Conservation (phyloP, 2,888 invertebrate species). For the Tricholauxania praeusta region DNA sequence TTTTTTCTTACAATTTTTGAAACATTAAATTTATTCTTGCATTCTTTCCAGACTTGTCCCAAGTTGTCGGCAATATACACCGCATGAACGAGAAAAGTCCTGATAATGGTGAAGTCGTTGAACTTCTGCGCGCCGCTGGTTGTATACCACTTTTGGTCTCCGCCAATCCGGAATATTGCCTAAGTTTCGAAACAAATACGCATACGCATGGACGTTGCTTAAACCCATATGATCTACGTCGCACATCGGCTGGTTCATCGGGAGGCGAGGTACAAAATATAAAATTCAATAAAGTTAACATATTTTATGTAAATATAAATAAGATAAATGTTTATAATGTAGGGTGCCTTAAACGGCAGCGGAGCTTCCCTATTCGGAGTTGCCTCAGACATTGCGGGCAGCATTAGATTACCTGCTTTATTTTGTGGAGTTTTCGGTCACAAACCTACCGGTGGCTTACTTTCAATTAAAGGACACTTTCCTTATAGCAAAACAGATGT, state of each 20-base stretch:
- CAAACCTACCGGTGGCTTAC: constrained; percentile 81
- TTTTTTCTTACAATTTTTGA: no score
- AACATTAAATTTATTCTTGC: background rate
- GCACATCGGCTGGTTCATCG: constrained; percentile 89
- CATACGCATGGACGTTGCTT: constrained; percentile 81
- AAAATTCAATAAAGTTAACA: background rate
- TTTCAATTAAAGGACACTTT: constrained; percentile 73
- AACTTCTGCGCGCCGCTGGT: constrained; percentile 76
- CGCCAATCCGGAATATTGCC: constrained; percentile 89
- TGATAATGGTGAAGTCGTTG: constrained; percentile 78
- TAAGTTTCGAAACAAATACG: constrained; percentile 89
- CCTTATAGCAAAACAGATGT: constrained; percentile 70
- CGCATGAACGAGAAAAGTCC: constrained; percentile 70
- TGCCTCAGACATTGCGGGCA: constrained; percentile 89
- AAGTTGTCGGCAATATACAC: constrained; percentile 76
- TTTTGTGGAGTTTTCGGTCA: constrained; percentile 91
- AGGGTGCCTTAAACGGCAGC: constrained; percentile 78
- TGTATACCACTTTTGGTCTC: constrained; percentile 87
- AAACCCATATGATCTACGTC: constrained; percentile 84
- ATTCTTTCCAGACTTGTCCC: constrained; percentile 73
- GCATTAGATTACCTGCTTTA: constrained; percentile 85
- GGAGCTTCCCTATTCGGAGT: constrained; percentile 83
- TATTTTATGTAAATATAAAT: background rate
- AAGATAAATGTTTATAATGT: constrained; percentile 53
- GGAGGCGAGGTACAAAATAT: constrained; percentile 75